Conservation (phyloP, 2,888 invertebrate genomes). For the Sthenelais limicola region DNA sequence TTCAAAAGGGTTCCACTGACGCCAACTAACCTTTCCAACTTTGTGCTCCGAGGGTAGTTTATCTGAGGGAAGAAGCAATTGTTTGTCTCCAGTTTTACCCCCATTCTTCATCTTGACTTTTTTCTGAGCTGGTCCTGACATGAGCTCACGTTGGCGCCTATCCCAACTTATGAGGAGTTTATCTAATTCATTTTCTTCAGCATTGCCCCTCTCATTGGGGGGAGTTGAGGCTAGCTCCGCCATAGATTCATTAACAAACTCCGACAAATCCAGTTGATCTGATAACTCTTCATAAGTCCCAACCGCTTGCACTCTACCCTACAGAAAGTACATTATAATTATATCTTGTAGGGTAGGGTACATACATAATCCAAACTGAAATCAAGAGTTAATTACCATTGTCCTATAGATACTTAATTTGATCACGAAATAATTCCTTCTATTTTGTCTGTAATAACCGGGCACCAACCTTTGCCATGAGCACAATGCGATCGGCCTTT, state of each 20-base stretch:
- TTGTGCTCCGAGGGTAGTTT: too few species aligned
- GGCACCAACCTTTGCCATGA: slow-evolving; percentile 31
- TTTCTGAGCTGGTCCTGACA: slow-evolving; percentile 6
- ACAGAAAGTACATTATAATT: background rate
- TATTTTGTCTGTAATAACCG: background rate
- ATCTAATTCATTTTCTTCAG: background rate
- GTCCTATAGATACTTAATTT: too few species aligned
- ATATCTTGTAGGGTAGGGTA: too few species aligned
- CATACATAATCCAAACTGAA: too few species aligned
- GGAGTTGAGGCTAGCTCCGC: too few species aligned
- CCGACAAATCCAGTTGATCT: slow-evolving; percentile 74
- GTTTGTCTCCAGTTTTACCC: too few species aligned
- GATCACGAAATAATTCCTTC: background rate
- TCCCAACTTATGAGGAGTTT: slow-evolving; percentile 8
- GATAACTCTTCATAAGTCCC: slow-evolving; percentile 68
- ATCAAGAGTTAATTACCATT: too few species aligned
- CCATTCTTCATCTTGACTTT: too few species aligned
- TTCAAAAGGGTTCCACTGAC: too few species aligned
- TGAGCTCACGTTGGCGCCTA: slow-evolving; percentile 5
- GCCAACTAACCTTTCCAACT: too few species aligned
- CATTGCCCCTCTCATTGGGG: background rate
- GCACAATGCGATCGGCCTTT: slow-evolving; percentile 60
- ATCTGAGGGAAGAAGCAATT: too few species aligned
- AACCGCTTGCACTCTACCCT: slow-evolving; percentile 38
- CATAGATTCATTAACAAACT: background rate